Evolutionary conservation across 2,888 invertebrate genomes (phyloP), one percentile per base, ranked within the genome.

Genomic region (Lepetodrilus schrolli): DNA sequence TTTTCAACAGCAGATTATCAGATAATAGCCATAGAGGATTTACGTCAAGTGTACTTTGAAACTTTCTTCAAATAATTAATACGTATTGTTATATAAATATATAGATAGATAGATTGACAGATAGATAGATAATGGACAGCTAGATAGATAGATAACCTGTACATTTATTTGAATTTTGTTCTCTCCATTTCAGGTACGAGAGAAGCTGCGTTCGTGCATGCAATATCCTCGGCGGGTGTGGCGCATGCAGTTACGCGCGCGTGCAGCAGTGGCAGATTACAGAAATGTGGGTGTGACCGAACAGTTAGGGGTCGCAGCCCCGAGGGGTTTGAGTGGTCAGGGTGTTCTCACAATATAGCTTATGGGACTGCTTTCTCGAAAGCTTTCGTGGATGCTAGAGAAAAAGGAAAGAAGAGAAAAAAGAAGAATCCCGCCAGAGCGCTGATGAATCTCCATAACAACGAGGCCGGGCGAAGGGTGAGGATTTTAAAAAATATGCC

Each of bases 381-480:
- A 80, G 93, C 95, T 87, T 98, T 98, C 92, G 93, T 97, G 83
- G 97, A 98, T 91, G 95, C 96, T 66, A 92, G 96, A 65, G 97
- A 98, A 91, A 92, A 95, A 81, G 82, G 82, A 68, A 91, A 96
- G 95, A 91, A 97, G 96, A 95, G 83, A 70, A 95, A 95, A 66
- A 92, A 96, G 72, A 95, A 95, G 66, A 92, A 96, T 75, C 95
- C 96, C 79, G 95, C 94, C 37, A 92, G 97, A 75, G 95, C 96
- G 78, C 93, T 98, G 79, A 98, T 99, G 96, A 98, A 99, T 85
- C 92, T 98, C 73, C 98, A 98, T 91, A 99, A 99, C 91, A 98
- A 98, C 92, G 94, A 96, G 87, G 98, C 96, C 69, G 98, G 98
- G 69, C 92, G 98, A 91, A 96, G 96, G 95, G 98, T 98, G 91